Evolutionary conservation across 2,888 invertebrate genomes (phyloP).

Genomic region (Mimas tiliae): DNA sequence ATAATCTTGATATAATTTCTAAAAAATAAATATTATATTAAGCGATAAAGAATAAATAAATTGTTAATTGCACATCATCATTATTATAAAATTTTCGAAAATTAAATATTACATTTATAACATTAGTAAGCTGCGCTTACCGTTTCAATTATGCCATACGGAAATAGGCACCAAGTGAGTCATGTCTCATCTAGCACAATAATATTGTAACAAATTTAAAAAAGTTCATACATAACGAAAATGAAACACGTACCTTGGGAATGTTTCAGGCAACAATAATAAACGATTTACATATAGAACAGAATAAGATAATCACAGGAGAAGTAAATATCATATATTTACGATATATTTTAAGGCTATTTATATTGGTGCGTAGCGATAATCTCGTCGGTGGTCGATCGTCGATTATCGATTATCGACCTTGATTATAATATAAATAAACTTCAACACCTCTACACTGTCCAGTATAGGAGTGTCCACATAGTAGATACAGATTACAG

Average conservation of each 20-base stretch:
- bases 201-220: slow-evolving; percentile 16
- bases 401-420: background rate
- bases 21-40: slow-evolving; percentile 81
- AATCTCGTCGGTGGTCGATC: background rate
- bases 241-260: slow-evolving; percentile 70
- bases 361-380: slow-evolving; percentile 31
- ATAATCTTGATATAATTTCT: slow-evolving; percentile 72
- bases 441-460: slow-evolving; percentile 39
- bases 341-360: slow-evolving; percentile 61
- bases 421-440: slow-evolving; percentile 39
- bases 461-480: slow-evolving; percentile 38
- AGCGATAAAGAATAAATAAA: slow-evolving; percentile 80
- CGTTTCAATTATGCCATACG: slow-evolving; percentile 57
- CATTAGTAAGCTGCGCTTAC: slow-evolving; percentile 72
- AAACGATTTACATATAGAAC: slow-evolving; percentile 66
- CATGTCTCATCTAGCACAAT: slow-evolving; percentile 14
- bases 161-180: slow-evolving; percentile 67
- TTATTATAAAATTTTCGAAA: slow-evolving; percentile 74
- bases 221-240: slow-evolving; percentile 48
- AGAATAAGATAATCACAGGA: slow-evolving; percentile 78
- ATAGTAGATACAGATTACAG: slow-evolving; percentile 13
- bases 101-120: slow-evolving; percentile 64
- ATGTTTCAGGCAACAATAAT: slow-evolving; percentile 75
- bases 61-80: slow-evolving; percentile 79
- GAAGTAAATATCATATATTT: slow-evolving; percentile 79